Conservation (phyloP, 2,888 invertebrate species). For the Alcis repandata region DNA sequence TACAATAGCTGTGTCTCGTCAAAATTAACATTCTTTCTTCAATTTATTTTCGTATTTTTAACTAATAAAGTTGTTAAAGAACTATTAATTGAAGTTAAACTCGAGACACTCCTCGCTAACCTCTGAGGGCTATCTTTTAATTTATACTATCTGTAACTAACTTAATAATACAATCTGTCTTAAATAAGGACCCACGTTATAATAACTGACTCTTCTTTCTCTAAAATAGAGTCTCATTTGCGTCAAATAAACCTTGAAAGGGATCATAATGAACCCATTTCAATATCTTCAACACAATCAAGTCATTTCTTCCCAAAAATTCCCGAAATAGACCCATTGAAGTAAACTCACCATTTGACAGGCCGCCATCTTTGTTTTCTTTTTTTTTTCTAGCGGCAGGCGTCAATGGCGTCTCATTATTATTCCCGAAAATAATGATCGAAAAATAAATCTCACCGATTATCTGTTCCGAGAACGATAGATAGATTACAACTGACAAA, state of each 20-base stretch:
- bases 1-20: slow-evolving; percentile 9
- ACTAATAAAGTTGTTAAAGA: slow-evolving; percentile 19
- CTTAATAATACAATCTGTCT: slow-evolving; percentile 8
- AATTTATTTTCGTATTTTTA: slow-evolving; percentile 15
- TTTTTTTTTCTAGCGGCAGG: slow-evolving; percentile 55
- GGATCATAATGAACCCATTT: slow-evolving; percentile 58
- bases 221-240: slow-evolving; percentile 6
- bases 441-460: slow-evolving; percentile 63
- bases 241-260: slow-evolving; percentile 22
- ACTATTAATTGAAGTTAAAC: slow-evolving; percentile 17
- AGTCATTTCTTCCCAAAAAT: slow-evolving; percentile 55
- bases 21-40: slow-evolving; percentile 9
- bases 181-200: slow-evolving; percentile 1
- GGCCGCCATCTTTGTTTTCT: slow-evolving; percentile 55
- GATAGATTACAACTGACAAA: slow-evolving; percentile 58
- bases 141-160: background rate
- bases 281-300: slow-evolving; percentile 51
- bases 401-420: slow-evolving; percentile 76
- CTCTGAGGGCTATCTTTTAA: slow-evolving; percentile 17
- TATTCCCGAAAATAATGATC: slow-evolving; percentile 77
- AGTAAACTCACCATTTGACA: slow-evolving; percentile 56
- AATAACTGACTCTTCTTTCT: background rate
- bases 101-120: background rate
- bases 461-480: slow-evolving; percentile 75
- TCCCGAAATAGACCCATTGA: slow-evolving; percentile 48